Percentiles rank a stretch among this genome's conserved stretches.
Conservation (phyloP, 1,140 invertebrate species). For the Dinoponera quadriceps region DNA sequence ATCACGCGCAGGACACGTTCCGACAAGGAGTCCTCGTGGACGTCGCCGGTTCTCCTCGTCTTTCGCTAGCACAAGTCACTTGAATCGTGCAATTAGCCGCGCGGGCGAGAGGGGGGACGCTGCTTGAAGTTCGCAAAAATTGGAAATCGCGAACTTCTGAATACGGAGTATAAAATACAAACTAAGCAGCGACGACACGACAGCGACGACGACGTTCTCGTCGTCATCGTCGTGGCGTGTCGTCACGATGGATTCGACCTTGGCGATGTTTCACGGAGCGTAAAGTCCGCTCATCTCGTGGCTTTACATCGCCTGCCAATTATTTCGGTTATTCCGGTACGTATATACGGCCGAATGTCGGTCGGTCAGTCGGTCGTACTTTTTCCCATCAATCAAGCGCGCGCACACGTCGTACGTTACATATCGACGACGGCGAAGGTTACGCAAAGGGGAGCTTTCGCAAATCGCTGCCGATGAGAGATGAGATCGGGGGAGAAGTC, state of each 20-base stretch:
- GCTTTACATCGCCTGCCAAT: conserved; percentile 71
- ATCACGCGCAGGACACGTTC: too few species aligned
- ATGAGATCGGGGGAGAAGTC: conserved; percentile 10
- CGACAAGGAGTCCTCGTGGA: too few species aligned
- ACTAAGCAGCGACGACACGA: not conserved
- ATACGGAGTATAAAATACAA: not conserved
- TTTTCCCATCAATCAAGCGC: conserved; percentile 59
- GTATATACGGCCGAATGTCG: conserved; percentile 60
- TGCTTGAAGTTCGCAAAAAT: too few species aligned
- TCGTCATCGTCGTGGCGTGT: not conserved
- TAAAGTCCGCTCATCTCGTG: not conserved
- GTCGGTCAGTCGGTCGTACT: conserved; percentile 53
- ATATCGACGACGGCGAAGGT: conserved; percentile 9
- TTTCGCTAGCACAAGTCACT: too few species aligned
- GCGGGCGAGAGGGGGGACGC: too few species aligned
- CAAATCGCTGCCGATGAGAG: conserved; percentile 61
- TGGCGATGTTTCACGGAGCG: conserved; percentile 35
- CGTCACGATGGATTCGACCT: conserved; percentile 47
- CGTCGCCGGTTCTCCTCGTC: too few species aligned
- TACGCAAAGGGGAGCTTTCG: conserved; percentile 69
- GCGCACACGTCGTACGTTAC: conserved; percentile 23
- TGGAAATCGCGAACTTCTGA: too few species aligned
- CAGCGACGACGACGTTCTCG: conserved; percentile 1
- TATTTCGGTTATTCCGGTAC: conserved; percentile 78
- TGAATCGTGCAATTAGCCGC: too few species aligned